Evolutionary conservation across 1,140 invertebrate genomes (phyloP).

Genomic region (Olivierus martensii): DNA sequence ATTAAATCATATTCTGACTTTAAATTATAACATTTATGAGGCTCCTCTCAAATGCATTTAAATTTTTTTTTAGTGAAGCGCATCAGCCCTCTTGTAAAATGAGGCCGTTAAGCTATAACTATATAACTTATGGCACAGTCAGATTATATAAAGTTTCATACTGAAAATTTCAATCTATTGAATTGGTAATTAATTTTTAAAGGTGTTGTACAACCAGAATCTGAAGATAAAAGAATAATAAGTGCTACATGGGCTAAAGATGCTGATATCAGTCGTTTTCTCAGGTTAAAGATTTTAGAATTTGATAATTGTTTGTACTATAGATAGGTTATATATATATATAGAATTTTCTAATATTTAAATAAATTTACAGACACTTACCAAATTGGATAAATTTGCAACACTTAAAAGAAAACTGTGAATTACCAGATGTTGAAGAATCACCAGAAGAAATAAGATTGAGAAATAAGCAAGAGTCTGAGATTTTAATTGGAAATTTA

Average conservation of each 20-base stretch:
- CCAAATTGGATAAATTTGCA: slow-evolving; percentile 66
- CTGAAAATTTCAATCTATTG: too few species aligned
- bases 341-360: background rate
- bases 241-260: slow-evolving; percentile 86
- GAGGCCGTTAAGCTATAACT: too few species aligned
- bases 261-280: slow-evolving; percentile 81
- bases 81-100: slow-evolving; percentile 2
- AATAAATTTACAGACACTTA: slow-evolving; percentile 44
- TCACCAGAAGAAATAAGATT: slow-evolving; percentile 57
- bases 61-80: background rate
- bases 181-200: too few species aligned
- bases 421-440: slow-evolving; percentile 25
- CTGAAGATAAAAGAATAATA: slow-evolving; percentile 61
- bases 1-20: too few species aligned
- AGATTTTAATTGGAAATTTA: slow-evolving; percentile 76
- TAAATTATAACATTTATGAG: too few species aligned
- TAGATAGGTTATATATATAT: slow-evolving; percentile 2
- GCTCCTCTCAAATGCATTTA: too few species aligned
- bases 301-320: slow-evolving; percentile 26
- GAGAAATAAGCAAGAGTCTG: slow-evolving; percentile 73
- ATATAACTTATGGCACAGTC: too few species aligned
- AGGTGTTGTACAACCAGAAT: slow-evolving; percentile 58
- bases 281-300: slow-evolving; percentile 48
- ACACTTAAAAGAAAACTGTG: background rate
- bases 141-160: too few species aligned